These are phyloP conservation scores for Neodontobutis hainanensis DNA, from an alignment of 2,113 vertebrate genomes.

Conservation along the genomic window DNA sequence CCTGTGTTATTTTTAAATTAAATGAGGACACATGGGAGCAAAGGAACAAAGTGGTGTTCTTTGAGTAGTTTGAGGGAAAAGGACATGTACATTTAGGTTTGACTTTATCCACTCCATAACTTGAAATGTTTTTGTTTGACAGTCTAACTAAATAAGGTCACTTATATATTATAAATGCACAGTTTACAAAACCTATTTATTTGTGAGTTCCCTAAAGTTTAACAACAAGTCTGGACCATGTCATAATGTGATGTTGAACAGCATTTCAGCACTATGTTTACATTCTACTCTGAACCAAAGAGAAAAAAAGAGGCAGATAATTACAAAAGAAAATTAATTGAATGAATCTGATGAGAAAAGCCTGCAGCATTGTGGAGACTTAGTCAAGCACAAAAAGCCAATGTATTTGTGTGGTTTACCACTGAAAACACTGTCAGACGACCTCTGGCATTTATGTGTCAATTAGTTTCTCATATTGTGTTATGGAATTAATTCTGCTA, in stretches of 20 bases:
- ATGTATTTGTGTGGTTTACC: slow-evolving; percentile 21
- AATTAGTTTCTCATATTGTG: slow-evolving; percentile 5
- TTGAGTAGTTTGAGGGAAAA: not conserved
- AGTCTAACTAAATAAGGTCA: not conserved
- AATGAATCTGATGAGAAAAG: slow-evolving; percentile 41
- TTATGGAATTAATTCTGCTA: not conserved
- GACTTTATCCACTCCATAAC: not conserved
- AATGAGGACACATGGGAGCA: not conserved
- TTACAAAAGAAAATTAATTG: slow-evolving; percentile 40
- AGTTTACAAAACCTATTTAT: not conserved
- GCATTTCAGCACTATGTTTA: slow-evolving; percentile 27
- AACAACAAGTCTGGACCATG: not conserved
- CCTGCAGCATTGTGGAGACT: slow-evolving; percentile 37
- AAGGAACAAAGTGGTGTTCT: not conserved
- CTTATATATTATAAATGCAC: not conserved
- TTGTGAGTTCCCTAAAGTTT: not conserved
- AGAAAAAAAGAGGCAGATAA: not conserved
- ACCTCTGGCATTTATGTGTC: slow-evolving; percentile 4
- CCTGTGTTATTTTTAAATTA: not conserved
- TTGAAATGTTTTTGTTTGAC: not conserved
- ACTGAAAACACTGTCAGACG: slow-evolving; percentile 22
- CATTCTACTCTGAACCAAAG: not conserved
- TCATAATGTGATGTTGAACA: slow-evolving; percentile 1
- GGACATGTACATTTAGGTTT: not conserved
- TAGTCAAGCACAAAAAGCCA: slow-evolving; percentile 28